These are phyloP conservation scores for Syrmaticus mikado DNA, from an alignment of 2,113 vertebrate genomes.

Conservation along the genomic window DNA sequence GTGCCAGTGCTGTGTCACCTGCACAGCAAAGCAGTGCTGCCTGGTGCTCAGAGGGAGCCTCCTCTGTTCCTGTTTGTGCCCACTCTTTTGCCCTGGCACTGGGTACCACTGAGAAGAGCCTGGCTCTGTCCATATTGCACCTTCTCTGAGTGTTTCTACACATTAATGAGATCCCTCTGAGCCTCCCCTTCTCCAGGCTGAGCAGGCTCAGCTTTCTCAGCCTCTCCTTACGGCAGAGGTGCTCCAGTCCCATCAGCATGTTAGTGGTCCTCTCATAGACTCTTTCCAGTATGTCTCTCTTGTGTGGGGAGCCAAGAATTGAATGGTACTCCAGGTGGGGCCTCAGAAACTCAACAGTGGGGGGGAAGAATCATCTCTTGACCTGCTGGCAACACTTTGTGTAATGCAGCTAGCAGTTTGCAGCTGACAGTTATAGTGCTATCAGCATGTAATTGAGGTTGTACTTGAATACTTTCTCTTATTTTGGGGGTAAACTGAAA, in stretches of 20 bases:
- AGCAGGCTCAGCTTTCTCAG: not conserved
- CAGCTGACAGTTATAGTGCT: not conserved
- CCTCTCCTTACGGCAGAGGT: not conserved
- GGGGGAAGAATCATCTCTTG: not conserved
- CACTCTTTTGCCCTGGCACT: not conserved
- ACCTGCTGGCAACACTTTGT: not conserved
- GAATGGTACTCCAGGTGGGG: not conserved
- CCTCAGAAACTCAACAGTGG: not conserved
- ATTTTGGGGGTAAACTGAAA: not conserved
- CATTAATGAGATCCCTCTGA: not conserved
- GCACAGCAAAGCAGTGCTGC: not conserved
- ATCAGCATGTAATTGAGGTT: not conserved
- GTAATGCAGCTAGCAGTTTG: not conserved
- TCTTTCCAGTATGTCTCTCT: not conserved
- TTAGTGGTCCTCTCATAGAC: not conserved
- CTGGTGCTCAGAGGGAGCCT: not conserved
- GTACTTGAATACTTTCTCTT: not conserved
- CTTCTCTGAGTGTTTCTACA: not conserved
- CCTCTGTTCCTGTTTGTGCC: not conserved
- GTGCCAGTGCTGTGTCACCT: not conserved
- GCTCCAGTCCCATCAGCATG: not conserved
- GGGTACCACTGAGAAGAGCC: not conserved
- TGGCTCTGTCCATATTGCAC: not conserved
- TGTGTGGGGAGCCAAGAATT: not conserved
- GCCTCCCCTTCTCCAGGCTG: not conserved